phyloP scores from a whole-genome alignment of 2,888 invertebrate species.

The Drosophila tanythrix region DNA sequence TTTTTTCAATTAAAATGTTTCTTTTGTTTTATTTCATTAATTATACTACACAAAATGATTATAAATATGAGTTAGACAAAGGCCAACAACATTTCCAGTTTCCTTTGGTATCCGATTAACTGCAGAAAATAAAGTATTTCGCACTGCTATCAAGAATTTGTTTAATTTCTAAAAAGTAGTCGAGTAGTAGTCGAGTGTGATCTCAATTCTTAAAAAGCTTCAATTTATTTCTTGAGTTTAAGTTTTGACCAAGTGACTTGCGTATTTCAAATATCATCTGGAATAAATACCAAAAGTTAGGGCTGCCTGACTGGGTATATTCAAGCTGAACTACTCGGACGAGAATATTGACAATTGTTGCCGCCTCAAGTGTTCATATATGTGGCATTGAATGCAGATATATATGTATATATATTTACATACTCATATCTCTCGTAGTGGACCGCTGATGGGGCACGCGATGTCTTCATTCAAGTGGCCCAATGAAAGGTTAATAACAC shows the following conservation, averaged over 20 bases:
- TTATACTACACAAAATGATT: background rate
- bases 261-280: background rate
- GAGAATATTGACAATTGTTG: background rate
- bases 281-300: accelerated
- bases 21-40: background rate
- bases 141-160: background rate
- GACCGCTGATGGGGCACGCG: slow-evolving; percentile 44
- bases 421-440: slow-evolving; percentile 16
- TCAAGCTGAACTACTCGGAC: background rate
- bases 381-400: slow-evolving; percentile 21
- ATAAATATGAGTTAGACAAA: accelerated
- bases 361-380: slow-evolving; percentile 45
- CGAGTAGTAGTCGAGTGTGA: background rate
- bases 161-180: accelerated
- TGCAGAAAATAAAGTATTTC: background rate
- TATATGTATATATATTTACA: slow-evolving; percentile 27
- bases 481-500: slow-evolving; percentile 79
- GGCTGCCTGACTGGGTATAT: background rate
- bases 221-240: background rate
- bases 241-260: background rate
- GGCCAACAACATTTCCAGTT: accelerated
- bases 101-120: background rate
- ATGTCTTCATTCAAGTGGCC: slow-evolving; percentile 63
- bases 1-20: background rate
- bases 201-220: background rate